Conservation (phyloP, 2,797 vertebrate species). For the Limosa lapponica region DNA sequence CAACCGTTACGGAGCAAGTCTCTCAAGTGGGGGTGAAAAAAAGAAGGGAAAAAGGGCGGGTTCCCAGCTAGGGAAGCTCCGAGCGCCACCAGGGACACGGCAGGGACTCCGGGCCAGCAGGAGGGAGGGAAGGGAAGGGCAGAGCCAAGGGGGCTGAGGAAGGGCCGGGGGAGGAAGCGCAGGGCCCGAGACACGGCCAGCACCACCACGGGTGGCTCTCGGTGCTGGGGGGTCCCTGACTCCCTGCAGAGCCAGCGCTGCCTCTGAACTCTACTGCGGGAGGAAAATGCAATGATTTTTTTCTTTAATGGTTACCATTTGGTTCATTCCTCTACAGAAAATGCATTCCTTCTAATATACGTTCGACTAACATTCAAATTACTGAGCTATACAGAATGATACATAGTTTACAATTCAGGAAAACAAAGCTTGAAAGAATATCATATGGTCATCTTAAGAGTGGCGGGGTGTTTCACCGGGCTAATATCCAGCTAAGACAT, state of each 20-base stretch:
- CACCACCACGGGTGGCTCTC: conserved; percentile 69
- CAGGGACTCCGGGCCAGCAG: conserved; percentile 6
- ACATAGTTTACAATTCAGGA: conserved; percentile 77
- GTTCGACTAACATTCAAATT: conserved; percentile 61
- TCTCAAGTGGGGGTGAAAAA: neutral
- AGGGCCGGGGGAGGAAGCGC: conserved; percentile 27
- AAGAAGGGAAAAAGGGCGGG: neutral
- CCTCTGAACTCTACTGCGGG: conserved; percentile 56
- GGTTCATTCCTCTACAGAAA: conserved; percentile 74
- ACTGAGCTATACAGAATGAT: conserved; percentile 77
- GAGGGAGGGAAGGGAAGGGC: neutral
- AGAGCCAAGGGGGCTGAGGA: conserved; percentile 34
- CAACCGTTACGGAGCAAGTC: conserved; percentile 2
- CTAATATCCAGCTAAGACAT: conserved; percentile 71
- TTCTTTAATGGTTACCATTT: conserved; percentile 60
- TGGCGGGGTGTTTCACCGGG: conserved; percentile 63
- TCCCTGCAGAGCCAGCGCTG: conserved; percentile 71
- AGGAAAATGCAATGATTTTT: conserved; percentile 13
- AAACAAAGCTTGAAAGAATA: conserved; percentile 73
- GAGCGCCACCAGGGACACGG: neutral
- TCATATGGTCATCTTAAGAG: conserved; percentile 69
- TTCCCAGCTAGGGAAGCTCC: neutral
- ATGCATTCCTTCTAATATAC: conserved; percentile 69
- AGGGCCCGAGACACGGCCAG: conserved; percentile 53
- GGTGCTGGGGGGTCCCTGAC: conserved; percentile 66